These are phyloP conservation scores for Nothobranchius furzeri DNA, from an alignment of 2,113 vertebrate genomes.

Conservation along the genomic window DNA sequence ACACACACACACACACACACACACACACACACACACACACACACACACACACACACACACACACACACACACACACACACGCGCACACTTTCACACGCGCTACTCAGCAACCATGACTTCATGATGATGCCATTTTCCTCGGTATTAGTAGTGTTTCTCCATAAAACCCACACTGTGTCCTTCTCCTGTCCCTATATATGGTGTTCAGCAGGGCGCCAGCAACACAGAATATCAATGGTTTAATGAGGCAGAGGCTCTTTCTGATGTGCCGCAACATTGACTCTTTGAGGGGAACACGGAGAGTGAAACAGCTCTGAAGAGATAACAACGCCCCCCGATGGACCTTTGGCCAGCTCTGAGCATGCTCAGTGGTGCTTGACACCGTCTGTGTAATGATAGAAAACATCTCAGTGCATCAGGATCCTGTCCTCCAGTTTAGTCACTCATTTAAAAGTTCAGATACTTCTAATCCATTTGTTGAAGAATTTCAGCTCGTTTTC, in stretches of 20 bases:
- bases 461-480: conserved; percentile 21
- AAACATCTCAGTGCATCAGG: conserved; percentile 29
- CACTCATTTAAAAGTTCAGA: conserved; percentile 3
- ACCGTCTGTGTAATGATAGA: conserved; percentile 56
- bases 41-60: conserved; percentile 21
- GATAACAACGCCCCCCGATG: conserved; percentile 75
- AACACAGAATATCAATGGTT: conserved; percentile 78
- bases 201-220: conserved; percentile 71
- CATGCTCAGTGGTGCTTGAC: conserved; percentile 68
- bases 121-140: conserved; percentile 56
- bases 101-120: conserved; percentile 49
- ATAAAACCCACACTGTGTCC: conserved; percentile 74
- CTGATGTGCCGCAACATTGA: conserved; percentile 77
- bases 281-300: conserved; percentile 71
- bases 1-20: conserved; percentile 21
- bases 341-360: conserved; percentile 69
- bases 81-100: conserved; percentile 16
- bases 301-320: conserved; percentile 71
- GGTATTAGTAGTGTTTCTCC: conserved; percentile 57
- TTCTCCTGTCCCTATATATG: conserved; percentile 66
- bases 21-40: conserved; percentile 15
- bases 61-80: conserved; percentile 18
- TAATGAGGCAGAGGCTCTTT: conserved; percentile 80
- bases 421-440: conserved; percentile 5
- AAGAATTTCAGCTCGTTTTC: not conserved